These are phyloP conservation scores for Euproctis similis DNA, from an alignment of 2,888 invertebrate species.

Conservation along the genomic window DNA sequence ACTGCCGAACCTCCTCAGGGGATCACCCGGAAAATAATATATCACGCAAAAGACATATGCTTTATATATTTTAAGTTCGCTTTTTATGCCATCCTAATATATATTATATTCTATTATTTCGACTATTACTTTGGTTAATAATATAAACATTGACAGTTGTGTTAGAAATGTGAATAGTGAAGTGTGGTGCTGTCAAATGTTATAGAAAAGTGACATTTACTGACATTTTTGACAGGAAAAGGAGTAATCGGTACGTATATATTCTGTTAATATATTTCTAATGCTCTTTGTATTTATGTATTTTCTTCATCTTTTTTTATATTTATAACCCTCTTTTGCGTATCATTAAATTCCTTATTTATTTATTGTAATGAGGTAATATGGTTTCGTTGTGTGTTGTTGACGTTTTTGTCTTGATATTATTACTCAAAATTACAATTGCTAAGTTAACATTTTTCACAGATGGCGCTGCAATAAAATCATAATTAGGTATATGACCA, in stretches of 20 bases:
- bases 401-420: too few relatives aligned
- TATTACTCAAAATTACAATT: too few relatives aligned
- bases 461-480: too few relatives aligned
- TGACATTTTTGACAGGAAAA: slow-evolving; percentile 5
- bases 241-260: slow-evolving; percentile 17
- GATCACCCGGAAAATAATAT: slow-evolving; percentile 28
- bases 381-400: too few relatives aligned
- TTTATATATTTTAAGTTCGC: slow-evolving; percentile 58
- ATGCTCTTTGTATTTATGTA: too few relatives aligned
- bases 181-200: slow-evolving; percentile 16
- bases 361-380: too few relatives aligned
- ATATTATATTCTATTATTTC: slow-evolving; percentile 56
- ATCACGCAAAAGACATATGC: slow-evolving; percentile 50
- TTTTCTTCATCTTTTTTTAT: background rate
- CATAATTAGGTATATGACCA: too few relatives aligned
- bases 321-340: too few relatives aligned
- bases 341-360: too few relatives aligned
- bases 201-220: slow-evolving; percentile 13
- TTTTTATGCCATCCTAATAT: slow-evolving; percentile 53
- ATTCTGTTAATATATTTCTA: background rate
- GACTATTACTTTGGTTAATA: slow-evolving; percentile 61
- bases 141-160: slow-evolving; percentile 23
- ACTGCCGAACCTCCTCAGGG: slow-evolving; percentile 24
- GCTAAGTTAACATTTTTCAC: too few relatives aligned
- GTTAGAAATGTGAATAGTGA: slow-evolving; percentile 45